Evolutionary conservation across 2,888 invertebrate genomes (phyloP).

Genomic region (Hecatera dysodea): DNA sequence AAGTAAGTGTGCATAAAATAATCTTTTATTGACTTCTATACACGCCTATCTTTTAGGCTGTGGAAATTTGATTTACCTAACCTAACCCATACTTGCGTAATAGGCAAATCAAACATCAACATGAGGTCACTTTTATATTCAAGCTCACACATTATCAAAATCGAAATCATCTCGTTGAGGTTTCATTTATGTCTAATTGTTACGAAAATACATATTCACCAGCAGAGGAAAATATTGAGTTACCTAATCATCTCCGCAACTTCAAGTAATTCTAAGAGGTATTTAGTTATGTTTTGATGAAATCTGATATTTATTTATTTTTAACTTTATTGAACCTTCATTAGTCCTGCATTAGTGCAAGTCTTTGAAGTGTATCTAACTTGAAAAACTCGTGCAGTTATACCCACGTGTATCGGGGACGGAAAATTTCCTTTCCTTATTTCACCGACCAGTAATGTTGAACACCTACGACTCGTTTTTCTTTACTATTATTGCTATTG

Average conservation of each 20-base stretch:
- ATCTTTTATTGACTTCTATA: no score
- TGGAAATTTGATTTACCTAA: no score
- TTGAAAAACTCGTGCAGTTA: background rate
- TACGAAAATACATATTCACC: background rate
- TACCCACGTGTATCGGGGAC: slow-evolving; percentile 10
- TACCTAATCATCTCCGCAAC: background rate
- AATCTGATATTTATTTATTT: background rate
- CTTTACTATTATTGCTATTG: slow-evolving; percentile 2
- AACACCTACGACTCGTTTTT: background rate
- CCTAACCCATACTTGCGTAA: no score
- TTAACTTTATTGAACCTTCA: background rate
- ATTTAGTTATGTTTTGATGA: background rate
- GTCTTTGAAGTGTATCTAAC: background rate
- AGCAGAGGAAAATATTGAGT: slow-evolving; percentile 4
- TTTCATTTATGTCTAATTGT: background rate
- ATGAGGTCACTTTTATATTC: background rate
- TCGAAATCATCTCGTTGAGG: no score
- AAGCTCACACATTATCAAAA: background rate
- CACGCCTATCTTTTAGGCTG: no score
- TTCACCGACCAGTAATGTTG: background rate
- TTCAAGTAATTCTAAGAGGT: background rate
- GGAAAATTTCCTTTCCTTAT: background rate
- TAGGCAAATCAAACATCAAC: no score
- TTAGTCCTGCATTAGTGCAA: no score
- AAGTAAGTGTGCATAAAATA: no score